Conservation (phyloP, 2,113 vertebrate genomes). For the Crocuta crocuta region DNA sequence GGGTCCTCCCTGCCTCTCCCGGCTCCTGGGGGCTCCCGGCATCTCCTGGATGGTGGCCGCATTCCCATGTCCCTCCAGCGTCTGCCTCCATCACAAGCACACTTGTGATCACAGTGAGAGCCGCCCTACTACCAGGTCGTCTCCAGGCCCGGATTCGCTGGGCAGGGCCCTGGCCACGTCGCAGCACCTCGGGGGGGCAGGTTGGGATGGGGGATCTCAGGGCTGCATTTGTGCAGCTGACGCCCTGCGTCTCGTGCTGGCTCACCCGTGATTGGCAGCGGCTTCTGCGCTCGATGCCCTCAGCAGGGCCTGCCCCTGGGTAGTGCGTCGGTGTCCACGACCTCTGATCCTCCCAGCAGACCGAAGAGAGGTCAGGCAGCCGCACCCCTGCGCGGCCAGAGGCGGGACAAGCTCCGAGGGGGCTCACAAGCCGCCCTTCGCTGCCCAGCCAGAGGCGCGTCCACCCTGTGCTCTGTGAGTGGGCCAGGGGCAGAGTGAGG, state of each 20-base stretch:
- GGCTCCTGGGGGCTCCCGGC: background rate
- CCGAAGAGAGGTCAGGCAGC: background rate
- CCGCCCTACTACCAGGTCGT: accelerated
- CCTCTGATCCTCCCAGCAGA: background rate
- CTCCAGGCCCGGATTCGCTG: background rate
- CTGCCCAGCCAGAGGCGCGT: background rate
- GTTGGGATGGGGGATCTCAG: background rate
- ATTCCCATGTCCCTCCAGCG: background rate
- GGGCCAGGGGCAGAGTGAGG: background rate
- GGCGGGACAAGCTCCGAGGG: background rate
- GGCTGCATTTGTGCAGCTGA: accelerated
- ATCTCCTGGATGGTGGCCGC: background rate
- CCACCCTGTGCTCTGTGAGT: background rate
- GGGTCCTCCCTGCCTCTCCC: background rate
- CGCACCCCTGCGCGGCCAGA: background rate
- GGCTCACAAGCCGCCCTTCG: background rate
- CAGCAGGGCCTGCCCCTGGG: background rate
- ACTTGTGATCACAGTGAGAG: background rate
- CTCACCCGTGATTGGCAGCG: background rate
- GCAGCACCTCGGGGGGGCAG: background rate
- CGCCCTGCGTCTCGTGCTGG: background rate
- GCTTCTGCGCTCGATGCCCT: background rate
- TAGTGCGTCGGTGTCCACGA: background rate
- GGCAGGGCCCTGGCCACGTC: no score
- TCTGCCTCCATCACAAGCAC: background rate